Evolutionary conservation across 2,797 vertebrate species (phyloP).

Genomic region (Xyrichtys novacula): DNA sequence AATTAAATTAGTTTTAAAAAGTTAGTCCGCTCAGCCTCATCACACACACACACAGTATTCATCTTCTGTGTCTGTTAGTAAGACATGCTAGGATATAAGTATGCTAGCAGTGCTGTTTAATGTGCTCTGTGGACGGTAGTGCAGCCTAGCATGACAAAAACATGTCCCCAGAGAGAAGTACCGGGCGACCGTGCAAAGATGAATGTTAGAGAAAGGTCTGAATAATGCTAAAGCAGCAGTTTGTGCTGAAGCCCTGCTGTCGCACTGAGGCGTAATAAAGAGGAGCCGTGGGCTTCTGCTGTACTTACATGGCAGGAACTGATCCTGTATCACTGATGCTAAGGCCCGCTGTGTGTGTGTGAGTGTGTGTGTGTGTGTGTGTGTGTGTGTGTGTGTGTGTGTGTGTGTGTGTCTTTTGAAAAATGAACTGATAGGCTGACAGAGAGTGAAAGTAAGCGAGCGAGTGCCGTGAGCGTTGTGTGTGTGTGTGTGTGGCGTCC

Average conservation of each 20-base stretch:
- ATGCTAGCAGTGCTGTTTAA: slow-evolving; percentile 32
- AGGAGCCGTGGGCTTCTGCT: slow-evolving; percentile 48
- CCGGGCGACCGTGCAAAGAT: slow-evolving; percentile 8
- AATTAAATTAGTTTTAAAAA: too few relatives aligned
- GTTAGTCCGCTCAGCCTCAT: neutral
- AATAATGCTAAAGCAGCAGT: slow-evolving; percentile 54
- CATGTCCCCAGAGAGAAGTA: slow-evolving; percentile 46
- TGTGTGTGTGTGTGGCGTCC: slow-evolving; percentile 43
- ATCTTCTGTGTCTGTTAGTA: slow-evolving; percentile 10
- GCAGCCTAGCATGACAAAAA: slow-evolving; percentile 35
- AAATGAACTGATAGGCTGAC: neutral
- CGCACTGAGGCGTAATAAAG: slow-evolving; percentile 41
- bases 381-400: neutral
- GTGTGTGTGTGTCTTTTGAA: neutral
- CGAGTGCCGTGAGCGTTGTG: neutral
- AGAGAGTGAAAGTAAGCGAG: slow-evolving; percentile 9
- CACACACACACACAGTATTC: neutral
- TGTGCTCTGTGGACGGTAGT: slow-evolving; percentile 37
- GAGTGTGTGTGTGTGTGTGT: neutral
- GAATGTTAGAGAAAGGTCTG: slow-evolving; percentile 40
- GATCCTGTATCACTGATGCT: slow-evolving; percentile 60
- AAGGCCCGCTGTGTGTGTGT: slow-evolving; percentile 10
- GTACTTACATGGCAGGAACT: slow-evolving; percentile 58
- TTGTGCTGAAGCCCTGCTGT: slow-evolving; percentile 23
- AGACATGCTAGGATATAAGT: slow-evolving; percentile 20